Evolutionary conservation across 1,140 invertebrate species (phyloP), one percentile per base, ranked within the genome.

Genomic region (Hormaphis cornu): DNA sequence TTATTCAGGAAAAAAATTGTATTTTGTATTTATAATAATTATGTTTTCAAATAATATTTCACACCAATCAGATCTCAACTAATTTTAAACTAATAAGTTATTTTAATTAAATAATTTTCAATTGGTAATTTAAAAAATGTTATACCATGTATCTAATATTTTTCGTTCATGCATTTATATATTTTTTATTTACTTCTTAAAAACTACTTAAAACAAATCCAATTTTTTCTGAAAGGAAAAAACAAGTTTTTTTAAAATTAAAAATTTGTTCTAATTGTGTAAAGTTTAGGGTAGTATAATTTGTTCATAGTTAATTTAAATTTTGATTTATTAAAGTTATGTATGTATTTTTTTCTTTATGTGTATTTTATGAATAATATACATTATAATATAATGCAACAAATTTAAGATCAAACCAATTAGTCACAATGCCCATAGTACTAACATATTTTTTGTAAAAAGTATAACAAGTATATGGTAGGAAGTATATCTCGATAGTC

Each of bases 11-110:
- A 56, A 5, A 37, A 37, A 30, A 35, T 56, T 37, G 30, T 56
- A 56, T 37, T 37, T 37, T 20, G 35, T 28, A 22, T 24, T 22
- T 56, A 0, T 22, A 56, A n/a, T n/a, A n/a, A 56, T 37, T 33
- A 33, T 53, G 24, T 37, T 16, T 56, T 56, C 33, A 56, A 56
- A 56, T 53, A 53, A 30, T 56, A 56, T 37, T 56, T 56, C 33
- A 37, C 22, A n/a, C n/a, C n/a, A n/a, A n/a, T 16, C 20, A 56
- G 53, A 56, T 56, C 53, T 56, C 53, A 56, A 14, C 37, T 37
- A 37, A 37, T 37, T 56, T 3, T 56, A 56, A n/a, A n/a, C n/a
- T 30, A 33, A 33, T 1, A 54, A 54, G 28, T 56, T 37, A 10
- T 37, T 37, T 56, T 56, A 37, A 37, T 56, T 16, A 35, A 22